Conservation (phyloP, 1,140 invertebrate genomes). For the Drosophila truncata region DNA sequence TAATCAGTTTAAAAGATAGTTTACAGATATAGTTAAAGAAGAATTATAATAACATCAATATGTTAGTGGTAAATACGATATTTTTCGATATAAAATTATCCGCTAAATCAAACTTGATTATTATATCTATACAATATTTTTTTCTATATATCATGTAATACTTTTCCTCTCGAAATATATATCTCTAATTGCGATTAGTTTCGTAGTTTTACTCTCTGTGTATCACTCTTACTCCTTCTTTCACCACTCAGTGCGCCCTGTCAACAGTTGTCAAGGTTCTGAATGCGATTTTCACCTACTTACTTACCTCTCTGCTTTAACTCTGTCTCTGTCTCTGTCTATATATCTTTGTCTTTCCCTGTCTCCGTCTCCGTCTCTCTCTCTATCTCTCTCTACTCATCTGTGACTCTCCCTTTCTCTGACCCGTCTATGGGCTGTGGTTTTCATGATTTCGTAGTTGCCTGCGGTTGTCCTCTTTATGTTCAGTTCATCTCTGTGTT, state of each 20-base stretch:
- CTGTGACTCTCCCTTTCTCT: slow-evolving; percentile 3
- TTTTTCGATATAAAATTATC: not conserved
- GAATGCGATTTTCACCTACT: slow-evolving; percentile 74
- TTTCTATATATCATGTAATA: too few species aligned
- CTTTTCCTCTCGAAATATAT: not conserved
- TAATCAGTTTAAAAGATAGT: too few species aligned
- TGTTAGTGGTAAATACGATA: not conserved
- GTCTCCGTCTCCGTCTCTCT: not conserved
- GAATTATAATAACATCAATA: too few species aligned
- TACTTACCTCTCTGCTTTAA: slow-evolving; percentile 40
- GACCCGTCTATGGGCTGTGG: slow-evolving; percentile 48
- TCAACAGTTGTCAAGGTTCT: slow-evolving; percentile 79
- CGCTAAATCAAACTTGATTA: too few species aligned
- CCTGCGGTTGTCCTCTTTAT: slow-evolving; percentile 68
- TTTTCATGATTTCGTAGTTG: slow-evolving; percentile 64
- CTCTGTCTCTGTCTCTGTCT: slow-evolving; percentile 33
- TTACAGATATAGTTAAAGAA: too few species aligned
- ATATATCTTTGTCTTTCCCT: slow-evolving; percentile 2
- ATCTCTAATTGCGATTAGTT: not conserved
- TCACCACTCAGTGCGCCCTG: slow-evolving; percentile 45
- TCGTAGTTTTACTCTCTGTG: slow-evolving; percentile 4
- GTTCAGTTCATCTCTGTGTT: slow-evolving; percentile 48
- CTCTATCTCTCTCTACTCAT: slow-evolving; percentile 7
- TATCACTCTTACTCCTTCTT: slow-evolving; percentile 5
- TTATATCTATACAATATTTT: too few species aligned